Base-by-base conservation (phyloP, 2,888 invertebrate genomes). In the Bruchidius siliquastri region DNA sequence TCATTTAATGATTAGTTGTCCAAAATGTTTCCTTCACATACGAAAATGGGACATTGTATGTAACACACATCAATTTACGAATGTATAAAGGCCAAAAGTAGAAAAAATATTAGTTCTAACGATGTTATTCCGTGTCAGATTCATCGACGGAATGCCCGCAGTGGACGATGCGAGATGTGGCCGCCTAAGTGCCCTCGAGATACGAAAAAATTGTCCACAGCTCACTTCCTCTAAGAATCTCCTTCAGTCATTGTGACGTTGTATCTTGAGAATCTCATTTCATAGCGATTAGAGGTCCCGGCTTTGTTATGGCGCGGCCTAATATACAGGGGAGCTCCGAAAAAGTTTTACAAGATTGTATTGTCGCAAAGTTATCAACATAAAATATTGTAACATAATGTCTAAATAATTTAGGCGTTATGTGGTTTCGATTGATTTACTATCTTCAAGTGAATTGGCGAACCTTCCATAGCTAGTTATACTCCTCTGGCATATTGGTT, bases 181-280 rank as follows among this genome's bases (percentile, higher is more conserved):
- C 26, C 26, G 49, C 18, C 18, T 49, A 49, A 49, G 49, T 49
- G 49, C 49, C 69, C 76, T 30, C 73, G 67, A 70, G 72, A 69
- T 21, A 68, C 21, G 22, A 72, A 74, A 76, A 74, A 76, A 74
- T 74, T 77, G 76, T 77, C 76, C 78, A 76, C 77, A 77, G 73
- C 72, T 76, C 75, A 79, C 79, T 79, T 81, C 80, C 79, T 80
- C 77, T 73, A 76, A 68, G 75, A 74, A 75, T 72, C 75, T 75
- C 78, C 79, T 79, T 79, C 79, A 79, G 78, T 80, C 80, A 79
- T 77, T 74, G 76, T 77, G 76, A 79, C 77, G 75, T 74, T 77
- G 75, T 75, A 76, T 77, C 77, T 77, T 73, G 74, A 71, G 77
- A 77, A 77, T 77, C 77, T 77, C 76, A 75, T 76, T 76, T 76